Base-by-base conservation (phyloP, 2,113 vertebrate genomes). In the Pangasianodon hypophthalmus region DNA sequence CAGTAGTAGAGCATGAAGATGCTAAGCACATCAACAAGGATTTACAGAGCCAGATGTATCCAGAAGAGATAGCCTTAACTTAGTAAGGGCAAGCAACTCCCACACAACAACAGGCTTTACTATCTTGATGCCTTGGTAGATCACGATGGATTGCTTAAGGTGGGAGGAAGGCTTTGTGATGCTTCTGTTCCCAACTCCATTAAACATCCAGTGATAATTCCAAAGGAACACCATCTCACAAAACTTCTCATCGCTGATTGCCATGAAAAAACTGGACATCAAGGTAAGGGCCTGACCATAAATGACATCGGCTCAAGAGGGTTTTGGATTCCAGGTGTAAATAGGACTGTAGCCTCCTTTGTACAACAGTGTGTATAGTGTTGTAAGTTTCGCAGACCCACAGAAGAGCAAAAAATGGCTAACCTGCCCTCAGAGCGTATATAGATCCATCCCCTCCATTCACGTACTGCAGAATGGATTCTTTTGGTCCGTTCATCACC, bases 11-110 rank as follows among this genome's bases (percentile, higher is more conserved):
- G 46, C 52, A 29, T 13, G 32, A 89, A 81, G 41, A n/a, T 69
- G 85, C 88, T 32, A 50, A 87, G 62, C 9, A 10, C 41, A 89
- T 87, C 50, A 62, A 86, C 41, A 77, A 48, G 69, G 75, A 88
- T 29, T 41, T 84, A 11, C 52, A 91, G 41, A 54, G 37, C 56
- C 71, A 91, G 62, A 41, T 26, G 18, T 88, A 56, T 41, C 0
- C 11, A 58, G 21, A 86, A 60, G 90, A 86, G 46, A 48, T 48
- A 48, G 46, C 46, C 6, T 48, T 48, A 48, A n/a, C 46, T 48
- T 6, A 3, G 6, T 6, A 81, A 88, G 21, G 58, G 87, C 18
- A 37, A 32, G 5, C 24, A 37, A 14, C 71, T 88, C 10, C 41
- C 87, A 80, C 19, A 11, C 11, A 26, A 13, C 29, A 88, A 52